phyloP scores from a whole-genome alignment of 2,113 vertebrate species.

The Dromiciops gliroides region DNA sequence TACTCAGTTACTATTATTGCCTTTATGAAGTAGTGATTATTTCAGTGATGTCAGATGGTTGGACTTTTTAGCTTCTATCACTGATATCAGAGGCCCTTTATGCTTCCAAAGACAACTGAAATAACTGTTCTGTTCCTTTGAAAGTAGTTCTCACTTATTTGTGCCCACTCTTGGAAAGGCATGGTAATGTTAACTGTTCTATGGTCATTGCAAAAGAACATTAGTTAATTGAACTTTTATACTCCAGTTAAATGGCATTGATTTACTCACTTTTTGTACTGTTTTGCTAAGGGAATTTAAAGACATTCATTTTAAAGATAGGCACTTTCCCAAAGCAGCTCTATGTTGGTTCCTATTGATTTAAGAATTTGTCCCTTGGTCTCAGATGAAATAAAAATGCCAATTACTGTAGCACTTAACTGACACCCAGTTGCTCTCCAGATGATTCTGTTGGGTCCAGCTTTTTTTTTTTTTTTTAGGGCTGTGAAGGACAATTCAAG shows the following conservation, averaged over 20 bases:
- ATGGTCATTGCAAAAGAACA: conserved; percentile 50
- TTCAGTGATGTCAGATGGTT: not conserved
- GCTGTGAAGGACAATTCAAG: conserved; percentile 54
- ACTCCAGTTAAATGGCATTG: conserved; percentile 43
- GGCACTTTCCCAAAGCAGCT: conserved; percentile 66
- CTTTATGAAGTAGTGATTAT: not conserved
- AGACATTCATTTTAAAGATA: conserved; percentile 63
- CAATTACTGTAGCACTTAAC: conserved; percentile 61
- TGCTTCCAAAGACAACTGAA: conserved; percentile 52
- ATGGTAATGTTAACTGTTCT: conserved; percentile 62
- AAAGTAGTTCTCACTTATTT: conserved; percentile 14
- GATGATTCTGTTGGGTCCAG: conserved; percentile 37
- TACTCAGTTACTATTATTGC: not conserved
- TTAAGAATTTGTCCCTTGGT: conserved; percentile 27
- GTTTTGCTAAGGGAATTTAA: conserved; percentile 56
- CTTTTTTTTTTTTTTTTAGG: conserved; percentile 53
- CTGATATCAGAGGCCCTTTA: not conserved
- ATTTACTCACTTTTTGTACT: conserved; percentile 29
- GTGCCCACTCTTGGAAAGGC: conserved; percentile 29
- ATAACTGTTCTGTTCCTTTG: conserved; percentile 37
- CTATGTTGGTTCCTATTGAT: conserved; percentile 64
- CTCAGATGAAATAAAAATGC: conserved; percentile 69
- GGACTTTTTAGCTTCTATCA: not conserved
- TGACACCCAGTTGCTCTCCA: conserved; percentile 41
- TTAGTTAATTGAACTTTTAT: conserved; percentile 66